Conservation (phyloP, 2,888 invertebrate genomes). For the Andrena praecox region DNA sequence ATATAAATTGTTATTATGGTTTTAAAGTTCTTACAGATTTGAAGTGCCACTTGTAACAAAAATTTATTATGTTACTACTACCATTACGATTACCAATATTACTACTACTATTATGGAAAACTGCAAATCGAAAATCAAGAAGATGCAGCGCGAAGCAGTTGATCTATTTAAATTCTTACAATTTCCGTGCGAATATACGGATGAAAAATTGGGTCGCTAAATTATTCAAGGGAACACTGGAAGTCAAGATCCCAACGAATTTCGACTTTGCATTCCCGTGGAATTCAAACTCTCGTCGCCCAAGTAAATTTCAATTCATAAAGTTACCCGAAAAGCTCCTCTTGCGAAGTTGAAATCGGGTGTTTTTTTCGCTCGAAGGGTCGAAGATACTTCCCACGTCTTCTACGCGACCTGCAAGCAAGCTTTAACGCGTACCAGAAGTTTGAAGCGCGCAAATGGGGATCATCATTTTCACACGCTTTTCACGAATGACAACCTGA, state of each 20-base stretch:
- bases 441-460: not conserved
- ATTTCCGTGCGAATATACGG: constrained; percentile 6
- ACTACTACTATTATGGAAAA: too few species aligned
- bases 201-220: constrained; percentile 24
- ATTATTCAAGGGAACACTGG: constrained; percentile 3
- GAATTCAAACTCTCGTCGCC: constrained; percentile 12
- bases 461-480: too few species aligned
- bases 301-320: constrained; percentile 19
- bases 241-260: constrained; percentile 21
- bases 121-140: too few species aligned
- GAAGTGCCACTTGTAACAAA: too few species aligned
- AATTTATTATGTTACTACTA: too few species aligned
- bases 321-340: constrained; percentile 21
- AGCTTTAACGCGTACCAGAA: not conserved
- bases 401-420: not conserved
- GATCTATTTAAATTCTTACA: not conserved
- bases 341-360: not conserved
- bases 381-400: not conserved
- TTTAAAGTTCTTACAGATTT: too few species aligned
- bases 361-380: not conserved
- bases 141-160: not conserved
- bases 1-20: too few species aligned
- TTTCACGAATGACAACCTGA: too few species aligned
- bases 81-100: too few species aligned
- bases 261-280: constrained; percentile 30